A percentile compares a stretch with the other conserved stretches of the same genome.
Evolutionary conservation across 2,888 invertebrate genomes (phyloP).

Genomic region (Leuctra nigra): DNA sequence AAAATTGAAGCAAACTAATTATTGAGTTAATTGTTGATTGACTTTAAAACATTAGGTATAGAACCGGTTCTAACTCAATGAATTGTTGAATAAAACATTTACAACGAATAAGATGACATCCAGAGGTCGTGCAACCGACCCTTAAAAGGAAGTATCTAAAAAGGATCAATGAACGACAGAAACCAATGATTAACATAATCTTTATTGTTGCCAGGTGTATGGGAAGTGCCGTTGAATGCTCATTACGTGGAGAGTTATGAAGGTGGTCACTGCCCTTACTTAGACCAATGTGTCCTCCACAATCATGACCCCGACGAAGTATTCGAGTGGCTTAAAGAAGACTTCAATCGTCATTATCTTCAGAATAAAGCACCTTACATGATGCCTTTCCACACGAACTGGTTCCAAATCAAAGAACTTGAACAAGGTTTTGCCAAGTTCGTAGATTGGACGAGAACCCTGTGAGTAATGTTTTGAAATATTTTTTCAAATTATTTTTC

Average conservation of each 20-base stretch:
- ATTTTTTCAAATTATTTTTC: slow-evolving; percentile 11
- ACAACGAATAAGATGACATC: too few relatives aligned
- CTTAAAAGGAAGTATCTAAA: too few relatives aligned
- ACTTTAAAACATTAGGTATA: too few relatives aligned
- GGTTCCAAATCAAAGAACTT: slow-evolving; percentile 85
- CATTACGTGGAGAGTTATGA: slow-evolving; percentile 83
- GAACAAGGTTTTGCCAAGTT: slow-evolving; percentile 80
- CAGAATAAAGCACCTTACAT: slow-evolving; percentile 87
- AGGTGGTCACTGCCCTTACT: slow-evolving; percentile 86
- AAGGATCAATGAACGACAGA: too few relatives aligned
- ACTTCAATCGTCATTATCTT: slow-evolving; percentile 76
- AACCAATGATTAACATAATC: too few relatives aligned
- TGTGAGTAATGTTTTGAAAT: slow-evolving; percentile 52
- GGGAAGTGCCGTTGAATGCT: slow-evolving; percentile 87
- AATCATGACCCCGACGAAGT: slow-evolving; percentile 71
- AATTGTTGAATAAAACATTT: too few relatives aligned
- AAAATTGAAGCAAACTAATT: too few relatives aligned
- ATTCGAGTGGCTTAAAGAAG: slow-evolving; percentile 83
- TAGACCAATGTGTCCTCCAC: slow-evolving; percentile 88
- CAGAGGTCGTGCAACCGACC: too few relatives aligned
- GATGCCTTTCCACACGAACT: slow-evolving; percentile 95
- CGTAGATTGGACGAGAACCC: slow-evolving; percentile 67
- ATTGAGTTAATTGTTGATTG: too few relatives aligned
- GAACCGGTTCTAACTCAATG: too few relatives aligned
- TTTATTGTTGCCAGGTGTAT: too few relatives aligned